Evolutionary conservation across 2,797 vertebrate genomes (phyloP), one percentile per base, ranked within the genome.

Genomic region (Simalia tracyae): DNA sequence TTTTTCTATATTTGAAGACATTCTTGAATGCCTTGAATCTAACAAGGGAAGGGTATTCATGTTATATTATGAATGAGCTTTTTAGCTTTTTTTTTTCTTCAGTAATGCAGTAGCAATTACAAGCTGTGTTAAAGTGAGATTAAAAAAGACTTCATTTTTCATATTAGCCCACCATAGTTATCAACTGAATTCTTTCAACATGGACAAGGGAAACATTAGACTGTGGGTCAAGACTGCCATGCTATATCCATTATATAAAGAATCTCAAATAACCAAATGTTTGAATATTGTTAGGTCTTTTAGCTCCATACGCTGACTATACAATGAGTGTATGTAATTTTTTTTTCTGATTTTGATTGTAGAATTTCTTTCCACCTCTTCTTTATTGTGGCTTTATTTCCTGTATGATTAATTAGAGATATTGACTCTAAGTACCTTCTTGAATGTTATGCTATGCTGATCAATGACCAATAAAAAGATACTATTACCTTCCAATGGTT

Each of bases 1-100:
- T 94, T 93, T 42, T 94, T 92, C 91, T 92, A 94, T 76, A 89
- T 91, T 17, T 91, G 87, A 91, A 94, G 93, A 94, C 91, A 92
- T 89, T 89, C 89, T 91, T 91, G 93, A 92, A 91, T 91, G 89
- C 50, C 87, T 94, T 94, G 89, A 81, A 92, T 92, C 93, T 84
- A 91, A 94, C 91, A 89, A 92, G 91, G 63, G 81, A 89, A 94
- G 87, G 64, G 84, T 92, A 87, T 91, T 91, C 28, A 42, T 91
- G 84, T 92, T 93, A 63, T 63, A 90, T 85, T 94, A 63, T 90
- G 84, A 93, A 92, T 91, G 92, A 91, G 59, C 59, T 90, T 26
- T 54, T 86, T 1, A 4, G 94, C 94, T 68, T 64, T 95, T 66
- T 66, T n/a, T 3, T 89, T 91, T 64, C 56, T 46, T 59, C 57